Evolutionary conservation across 2,888 invertebrate genomes (phyloP), one percentile per base, ranked within the genome.

Genomic region (Acanthosoma haemorrhoidale): DNA sequence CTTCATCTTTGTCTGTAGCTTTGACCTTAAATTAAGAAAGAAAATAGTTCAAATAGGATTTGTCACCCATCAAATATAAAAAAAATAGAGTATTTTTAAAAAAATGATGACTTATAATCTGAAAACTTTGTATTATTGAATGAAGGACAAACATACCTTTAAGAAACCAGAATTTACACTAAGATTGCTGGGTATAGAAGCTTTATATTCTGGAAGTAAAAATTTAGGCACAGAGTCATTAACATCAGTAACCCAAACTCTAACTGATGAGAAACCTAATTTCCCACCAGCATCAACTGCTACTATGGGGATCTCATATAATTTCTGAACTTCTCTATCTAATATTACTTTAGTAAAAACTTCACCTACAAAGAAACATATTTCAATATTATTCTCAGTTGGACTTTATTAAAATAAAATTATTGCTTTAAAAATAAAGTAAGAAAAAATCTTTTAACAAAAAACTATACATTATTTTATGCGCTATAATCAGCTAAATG

Each of bases 221-320:
- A 93, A 94, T 69, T 81, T 81, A 0, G 96, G 95, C 64, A 87
- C 82, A 80, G 92, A 89, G 79, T 95, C 94, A 81, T 94, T 94
- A 74, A 87, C 85, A 81, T 96, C 95, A 21, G 84, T 82, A 60
- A 96, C 89, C 79, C 87, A 87, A 41, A 96, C 90, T 79, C 90
- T 84, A 73, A 94, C 86, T 34, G 85, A 84, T 51, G 91, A 84
- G 80, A 90, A 89, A 18, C 89, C 88, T 72, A 89, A 84, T 78
- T 88, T 84, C 74, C 93, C 88, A 74, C 92, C 93, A 41, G 87
- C 88, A 81, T 96, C 96, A 34, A 86, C 86, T 9, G 93, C 96
- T 80, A 87, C 85, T 29, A 96, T 84, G 0, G 89, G 89, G 75
- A 96, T 85, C 79, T 89, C 90, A 76, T 88, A 90, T 16, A 85